Evolutionary conservation across 2,113 vertebrate species (phyloP), one percentile per base, ranked within the genome.

Genomic region (Lasiurus borealis): DNA sequence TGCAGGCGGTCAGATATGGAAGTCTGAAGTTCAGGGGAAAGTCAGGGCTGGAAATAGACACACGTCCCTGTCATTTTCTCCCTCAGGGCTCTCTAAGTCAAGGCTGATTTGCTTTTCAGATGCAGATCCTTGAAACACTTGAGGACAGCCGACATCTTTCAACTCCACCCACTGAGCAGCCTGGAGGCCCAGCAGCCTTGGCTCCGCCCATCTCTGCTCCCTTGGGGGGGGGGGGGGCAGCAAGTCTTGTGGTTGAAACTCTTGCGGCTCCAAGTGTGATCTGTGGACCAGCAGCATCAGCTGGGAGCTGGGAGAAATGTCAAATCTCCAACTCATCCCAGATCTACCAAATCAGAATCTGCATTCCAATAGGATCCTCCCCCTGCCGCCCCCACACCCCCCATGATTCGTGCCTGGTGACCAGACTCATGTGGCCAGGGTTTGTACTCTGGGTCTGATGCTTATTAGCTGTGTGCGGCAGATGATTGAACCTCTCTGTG

Each of bases 331-430:
- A 18, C 12, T 48, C 15, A 52, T 8, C n/a, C 31, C 8, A 52
- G 31, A 72, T 23, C 21, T 62, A 13, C 78, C 46, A 81, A 19
- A 62, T 54, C 64, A 62, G 80, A 14, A 4, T 8, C 8, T 46
- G 34, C 6, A 2, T 52, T 85, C 71, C 75, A 66, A 36, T 16
- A 68, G 71, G 46, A 31, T 36, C 25, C 54, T 29, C 4, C 59
- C n/a, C 23, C 3, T 8, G 25, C 8, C 6, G 11, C 14, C 6
- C 15, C 10, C 3, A 6, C 29, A 6, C 9, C 0, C 54, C 12
- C 0, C 1, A 4, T 15, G 46, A 73, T 12, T 19, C 0, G 1
- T 69, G 36, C 16, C 12, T 2, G 8, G 13, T 1, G 0, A 31
- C 66, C 15, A 34, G 64, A 31, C 50, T 52, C 8, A 29, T 13